Evolutionary conservation across 2,113 vertebrate genomes (phyloP), one percentile per base, ranked within the genome.

Genomic region (Dicentrarchus labrax): DNA sequence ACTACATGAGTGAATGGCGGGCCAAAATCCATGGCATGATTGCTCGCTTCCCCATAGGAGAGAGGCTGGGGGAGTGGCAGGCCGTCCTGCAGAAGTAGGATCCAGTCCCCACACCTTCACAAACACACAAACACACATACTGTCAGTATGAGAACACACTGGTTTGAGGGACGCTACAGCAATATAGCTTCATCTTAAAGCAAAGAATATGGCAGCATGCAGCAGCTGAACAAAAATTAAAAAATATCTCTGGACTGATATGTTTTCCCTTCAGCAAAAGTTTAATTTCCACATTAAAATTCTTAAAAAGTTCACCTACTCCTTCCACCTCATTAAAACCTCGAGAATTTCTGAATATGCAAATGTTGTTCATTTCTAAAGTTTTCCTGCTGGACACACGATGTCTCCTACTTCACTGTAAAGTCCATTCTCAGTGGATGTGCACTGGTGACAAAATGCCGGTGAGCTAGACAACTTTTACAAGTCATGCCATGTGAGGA

Each of bases 1-100:
- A 99, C 95, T 99, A 99, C 95, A 99, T 99, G 98, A 96, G 97
- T 70, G 98, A 99, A 77, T 99, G 98, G 98, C 93, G 97, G 86
- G 97, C 97, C 7, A 99, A 99, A 96, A 98, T 99, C 88, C 98
- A 98, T 72, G 95, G 97, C 93, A 98, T 98, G 93, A 98, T 99
- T 71, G 96, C 97, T 41, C 95, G 97, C 78, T 99, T 98, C 89
- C 98, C 98, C 86, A 97, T 99, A 19, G 97, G 97, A 90, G 98
- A 98, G 94, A 95, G 96, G 85, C 96, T 99, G 80, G 98, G 98
- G 62, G 98, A 99, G 94, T 99, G 98, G 98, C 98, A 99, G 93
- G 95, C 97, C 10, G 98, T 99, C 92, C 96, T 99, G 88, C 98
- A 99, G 94, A 99, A 97, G 98, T 99, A 95, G 96, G 97, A 93